These are phyloP conservation scores for Agapornis roseicollis DNA, from an alignment of 2,113 vertebrate genomes.

Conservation along the genomic window DNA sequence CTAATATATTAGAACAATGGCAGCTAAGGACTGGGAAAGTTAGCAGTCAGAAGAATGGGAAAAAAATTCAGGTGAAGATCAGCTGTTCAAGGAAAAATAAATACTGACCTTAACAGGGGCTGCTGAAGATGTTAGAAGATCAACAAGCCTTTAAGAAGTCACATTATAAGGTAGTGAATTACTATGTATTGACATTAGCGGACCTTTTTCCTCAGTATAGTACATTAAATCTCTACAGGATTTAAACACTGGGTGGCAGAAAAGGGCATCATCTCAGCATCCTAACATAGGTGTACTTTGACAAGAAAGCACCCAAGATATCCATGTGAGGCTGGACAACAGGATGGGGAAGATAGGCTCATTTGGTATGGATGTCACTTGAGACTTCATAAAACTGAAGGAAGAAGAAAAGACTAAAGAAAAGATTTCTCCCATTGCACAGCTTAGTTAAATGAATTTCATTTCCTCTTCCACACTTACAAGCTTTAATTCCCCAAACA, in stretches of 20 bases:
- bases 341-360: background rate
- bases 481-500: background rate
- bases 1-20: background rate
- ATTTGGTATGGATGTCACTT: background rate
- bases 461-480: background rate
- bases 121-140: background rate
- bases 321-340: background rate
- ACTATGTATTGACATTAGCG: background rate
- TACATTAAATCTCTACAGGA: background rate
- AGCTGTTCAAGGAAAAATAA: background rate
- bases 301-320: rapidly evolving
- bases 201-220: background rate
- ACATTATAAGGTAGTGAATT: background rate
- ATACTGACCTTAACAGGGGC: rapidly evolving
- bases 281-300: background rate
- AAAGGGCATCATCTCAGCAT: background rate
- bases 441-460: background rate
- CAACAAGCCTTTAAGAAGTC: background rate
- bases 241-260: conserved; percentile 7
- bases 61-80: background rate
- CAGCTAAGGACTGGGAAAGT: background rate
- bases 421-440: background rate
- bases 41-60: background rate
- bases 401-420: background rate
- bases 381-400: background rate